phyloP scores from a whole-genome alignment of 1,140 invertebrate genomes.

The Drosophila mojavensis region DNA sequence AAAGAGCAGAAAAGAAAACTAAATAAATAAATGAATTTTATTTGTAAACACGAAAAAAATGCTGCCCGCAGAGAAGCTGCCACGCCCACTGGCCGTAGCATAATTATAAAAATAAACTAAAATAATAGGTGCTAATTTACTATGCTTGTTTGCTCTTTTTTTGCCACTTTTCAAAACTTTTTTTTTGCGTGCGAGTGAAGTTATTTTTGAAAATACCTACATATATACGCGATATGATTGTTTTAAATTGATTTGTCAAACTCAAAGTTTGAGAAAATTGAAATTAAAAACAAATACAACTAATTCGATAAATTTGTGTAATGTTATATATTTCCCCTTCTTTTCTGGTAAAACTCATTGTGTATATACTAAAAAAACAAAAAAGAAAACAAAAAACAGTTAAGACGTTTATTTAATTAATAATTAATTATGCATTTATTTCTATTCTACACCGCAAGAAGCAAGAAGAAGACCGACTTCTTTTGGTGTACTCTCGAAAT shows the following conservation, averaged over 20 bases:
- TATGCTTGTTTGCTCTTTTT: too few species aligned
- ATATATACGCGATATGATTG: background rate
- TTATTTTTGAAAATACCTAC: constrained; percentile 8
- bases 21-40: constrained; percentile 21
- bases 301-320: constrained; percentile 47
- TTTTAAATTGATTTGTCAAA: constrained; percentile 66
- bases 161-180: background rate
- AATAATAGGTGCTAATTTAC: constrained; percentile 59
- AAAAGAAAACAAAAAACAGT: constrained; percentile 21
- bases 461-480: constrained; percentile 44
- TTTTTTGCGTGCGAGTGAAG: constrained; percentile 11
- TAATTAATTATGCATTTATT: constrained; percentile 66
- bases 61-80: constrained; percentile 59
- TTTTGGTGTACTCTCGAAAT: constrained; percentile 77
- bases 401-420: constrained; percentile 55
- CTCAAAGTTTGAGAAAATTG: constrained; percentile 66
- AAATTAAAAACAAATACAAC: constrained; percentile 54
- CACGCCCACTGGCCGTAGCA: constrained; percentile 54
- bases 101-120: constrained; percentile 18
- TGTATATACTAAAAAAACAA: constrained; percentile 71
- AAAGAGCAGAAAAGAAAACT: constrained; percentile 19
- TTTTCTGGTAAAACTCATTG: constrained; percentile 49
- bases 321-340: constrained; percentile 38
- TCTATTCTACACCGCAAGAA: constrained; percentile 75
- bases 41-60: constrained; percentile 20